phyloP scores from a whole-genome alignment of 2,888 invertebrate species.

The Phalangium opilio region DNA sequence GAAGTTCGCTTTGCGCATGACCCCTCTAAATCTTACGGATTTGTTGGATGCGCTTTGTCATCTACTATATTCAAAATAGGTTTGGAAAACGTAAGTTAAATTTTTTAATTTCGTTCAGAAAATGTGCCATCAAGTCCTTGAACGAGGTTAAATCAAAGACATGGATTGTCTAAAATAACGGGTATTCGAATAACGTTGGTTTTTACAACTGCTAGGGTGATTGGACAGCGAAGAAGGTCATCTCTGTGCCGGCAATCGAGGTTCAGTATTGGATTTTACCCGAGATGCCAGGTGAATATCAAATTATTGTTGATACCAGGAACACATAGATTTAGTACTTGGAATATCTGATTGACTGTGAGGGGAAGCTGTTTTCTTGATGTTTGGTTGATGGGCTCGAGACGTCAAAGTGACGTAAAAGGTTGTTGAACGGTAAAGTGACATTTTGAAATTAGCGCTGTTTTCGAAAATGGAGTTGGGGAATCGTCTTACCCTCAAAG shows the following conservation, averaged over 20 bases:
- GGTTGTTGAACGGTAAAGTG: no score
- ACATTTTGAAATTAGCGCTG: no score
- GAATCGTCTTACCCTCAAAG: no score
- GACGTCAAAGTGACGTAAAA: no score
- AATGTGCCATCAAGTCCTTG: background rate
- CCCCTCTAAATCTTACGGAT: conserved; percentile 53
- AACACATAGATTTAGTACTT: no score
- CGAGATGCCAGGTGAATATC: conserved; percentile 48
- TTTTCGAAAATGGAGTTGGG: no score
- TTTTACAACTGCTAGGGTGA: conserved; percentile 36
- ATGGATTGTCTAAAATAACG: no score
- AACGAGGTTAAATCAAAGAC: no score
- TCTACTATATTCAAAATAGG: conserved; percentile 15
- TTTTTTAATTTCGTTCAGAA: background rate
- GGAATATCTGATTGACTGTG: no score
- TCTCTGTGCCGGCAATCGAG: conserved; percentile 61
- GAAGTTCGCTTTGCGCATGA: conserved; percentile 88
- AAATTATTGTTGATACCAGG: conserved; percentile 4
- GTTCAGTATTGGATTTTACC: conserved; percentile 54
- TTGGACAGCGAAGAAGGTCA: conserved; percentile 73
- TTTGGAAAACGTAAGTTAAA: no score
- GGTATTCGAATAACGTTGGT: conserved; percentile 13
- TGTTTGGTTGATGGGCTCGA: no score
- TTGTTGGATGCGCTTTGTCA: conserved; percentile 20
- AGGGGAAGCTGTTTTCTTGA: no score